Evolutionary conservation across 2,888 invertebrate genomes (phyloP), one percentile per base, ranked within the genome.

Genomic region (Netelia virgata): DNA sequence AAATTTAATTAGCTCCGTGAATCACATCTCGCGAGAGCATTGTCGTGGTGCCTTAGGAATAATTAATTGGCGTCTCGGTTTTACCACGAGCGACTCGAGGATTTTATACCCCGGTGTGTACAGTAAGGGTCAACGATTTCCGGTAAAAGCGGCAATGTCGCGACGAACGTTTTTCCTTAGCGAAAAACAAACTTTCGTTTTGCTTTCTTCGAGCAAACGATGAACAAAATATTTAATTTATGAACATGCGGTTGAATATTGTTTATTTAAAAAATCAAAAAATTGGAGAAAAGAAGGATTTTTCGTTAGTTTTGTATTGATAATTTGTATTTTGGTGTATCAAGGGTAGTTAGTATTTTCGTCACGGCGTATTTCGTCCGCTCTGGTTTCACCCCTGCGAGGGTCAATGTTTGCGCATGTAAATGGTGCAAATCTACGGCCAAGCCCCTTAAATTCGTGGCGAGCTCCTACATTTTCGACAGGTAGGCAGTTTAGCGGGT

Each of bases 371-470:
- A 28, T 47, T 47, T 47, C 11, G 47, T 2, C 10, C 3, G 47
- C 2, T 57, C 16, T 57, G 16, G 16, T 16, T 57, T 57, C 57
- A 47, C 57, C 36, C 23, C 36, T 47, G 11, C 9, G 9, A 16
- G 69, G 50, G 18, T 36, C 18, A 16, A 47, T 83, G 75, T 83
- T 85, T 83, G 57, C 73, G 10, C 43, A n/a, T 47, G 66, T 64
- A 82, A 85, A 85, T 85, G 79, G 85, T 72, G 79, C 85, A 63
- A 59, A 70, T 78, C 82, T 1, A 70, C 50, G 69, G 23, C 53
- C 68, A 11, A 68, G 61, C 75, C 82, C 28, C 55, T 61, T 43
- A 61, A 75, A 82, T 82, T 79, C 43, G 9, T 50, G 55, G 41
- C 36, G 73, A 28, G 14, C 28, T 18, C 23, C 9, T 57, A 57